phyloP scores from a whole-genome alignment of 2,113 vertebrate genomes.

The Chauna torquata region DNA sequence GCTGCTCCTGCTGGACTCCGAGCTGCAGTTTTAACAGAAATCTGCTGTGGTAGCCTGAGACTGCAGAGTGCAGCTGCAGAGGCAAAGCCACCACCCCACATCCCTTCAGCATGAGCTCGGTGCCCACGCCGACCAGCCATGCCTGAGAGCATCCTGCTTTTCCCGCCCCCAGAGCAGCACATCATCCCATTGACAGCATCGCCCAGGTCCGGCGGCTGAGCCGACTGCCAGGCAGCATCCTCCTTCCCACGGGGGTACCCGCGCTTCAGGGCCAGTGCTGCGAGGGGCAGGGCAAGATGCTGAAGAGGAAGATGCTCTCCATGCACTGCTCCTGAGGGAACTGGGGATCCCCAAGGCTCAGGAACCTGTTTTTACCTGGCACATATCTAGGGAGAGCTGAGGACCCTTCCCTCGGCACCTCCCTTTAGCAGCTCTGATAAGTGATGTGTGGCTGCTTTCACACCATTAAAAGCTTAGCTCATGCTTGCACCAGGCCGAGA shows the following conservation, averaged over 20 bases:
- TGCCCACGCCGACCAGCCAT: background rate
- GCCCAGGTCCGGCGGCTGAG: background rate
- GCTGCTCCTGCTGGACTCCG: background rate
- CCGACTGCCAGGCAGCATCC: background rate
- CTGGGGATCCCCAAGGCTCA: too few relatives aligned
- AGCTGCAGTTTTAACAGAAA: background rate
- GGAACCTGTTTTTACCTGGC: background rate
- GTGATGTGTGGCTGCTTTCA: background rate
- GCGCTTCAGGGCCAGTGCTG: background rate
- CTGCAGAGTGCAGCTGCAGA: background rate
- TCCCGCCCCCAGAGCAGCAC: background rate
- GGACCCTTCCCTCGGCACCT: background rate
- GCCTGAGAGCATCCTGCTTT: background rate
- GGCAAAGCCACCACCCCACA: background rate
- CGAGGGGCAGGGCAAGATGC: background rate
- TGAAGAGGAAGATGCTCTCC: background rate
- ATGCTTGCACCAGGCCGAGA: background rate
- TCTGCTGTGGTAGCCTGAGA: background rate
- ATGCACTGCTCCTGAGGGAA: background rate
- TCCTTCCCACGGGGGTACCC: accelerated
- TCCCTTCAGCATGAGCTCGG: background rate
- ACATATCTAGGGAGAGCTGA: background rate
- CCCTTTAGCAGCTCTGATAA: background rate
- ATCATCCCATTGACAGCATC: background rate
- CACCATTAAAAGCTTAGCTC: background rate